Conservation (phyloP, 1,140 invertebrate species). For the Panonychus citri region DNA sequence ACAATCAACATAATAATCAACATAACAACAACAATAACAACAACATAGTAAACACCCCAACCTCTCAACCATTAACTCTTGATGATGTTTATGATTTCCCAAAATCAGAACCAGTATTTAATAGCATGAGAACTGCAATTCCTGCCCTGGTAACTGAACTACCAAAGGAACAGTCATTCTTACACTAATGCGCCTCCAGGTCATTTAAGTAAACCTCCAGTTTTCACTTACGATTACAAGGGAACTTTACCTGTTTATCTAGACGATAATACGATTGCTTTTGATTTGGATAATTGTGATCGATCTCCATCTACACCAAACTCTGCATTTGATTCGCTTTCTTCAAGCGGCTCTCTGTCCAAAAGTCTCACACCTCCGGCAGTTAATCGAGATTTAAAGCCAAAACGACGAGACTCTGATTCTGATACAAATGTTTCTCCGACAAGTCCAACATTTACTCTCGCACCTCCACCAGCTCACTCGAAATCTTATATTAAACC, state of each 20-base stretch:
- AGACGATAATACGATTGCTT: conserved; percentile 21
- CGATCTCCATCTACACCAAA: conserved; percentile 13
- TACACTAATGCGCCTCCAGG: conserved; percentile 41
- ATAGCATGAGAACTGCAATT: conserved; percentile 12
- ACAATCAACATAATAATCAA: too few species aligned
- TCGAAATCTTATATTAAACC: conserved; percentile 8
- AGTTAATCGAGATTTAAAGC: conserved; percentile 54
- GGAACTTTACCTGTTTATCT: conserved; percentile 8
- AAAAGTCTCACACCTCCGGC: conserved; percentile 32
- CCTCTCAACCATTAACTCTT: not conserved
- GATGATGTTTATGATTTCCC: conserved; percentile 50
- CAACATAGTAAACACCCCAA: too few species aligned
- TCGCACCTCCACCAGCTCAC: conserved; percentile 21
- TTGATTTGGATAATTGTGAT: conserved; percentile 2
- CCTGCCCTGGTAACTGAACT: conserved; percentile 5
- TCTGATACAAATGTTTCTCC: not conserved
- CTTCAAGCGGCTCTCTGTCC: conserved; percentile 22
- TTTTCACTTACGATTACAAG: conserved; percentile 15
- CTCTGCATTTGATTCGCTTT: conserved; percentile 10
- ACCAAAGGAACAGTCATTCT: conserved; percentile 29
- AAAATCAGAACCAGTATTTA: conserved; percentile 14
- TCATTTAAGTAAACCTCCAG: conserved; percentile 11
- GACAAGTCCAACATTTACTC: conserved; percentile 1
- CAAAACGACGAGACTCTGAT: conserved; percentile 28
- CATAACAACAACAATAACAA: too few species aligned